phyloP scores from a whole-genome alignment of 2,888 invertebrate species.

The Polyommatus icarus region DNA sequence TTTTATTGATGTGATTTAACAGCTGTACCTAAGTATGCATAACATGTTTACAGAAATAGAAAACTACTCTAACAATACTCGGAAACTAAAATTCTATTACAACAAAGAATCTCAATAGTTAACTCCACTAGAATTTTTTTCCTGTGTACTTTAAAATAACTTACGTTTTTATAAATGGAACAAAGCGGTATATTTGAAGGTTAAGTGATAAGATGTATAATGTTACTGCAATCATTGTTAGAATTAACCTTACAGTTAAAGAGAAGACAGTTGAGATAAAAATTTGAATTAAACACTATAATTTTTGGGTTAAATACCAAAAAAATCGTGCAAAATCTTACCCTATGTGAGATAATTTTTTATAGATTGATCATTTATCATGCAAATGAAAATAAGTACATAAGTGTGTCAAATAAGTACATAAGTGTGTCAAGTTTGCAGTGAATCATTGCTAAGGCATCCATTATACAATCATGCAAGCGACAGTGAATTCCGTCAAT shows the following conservation, averaged over 20 bases:
- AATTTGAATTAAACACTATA: too few relatives aligned
- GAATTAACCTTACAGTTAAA: neutral
- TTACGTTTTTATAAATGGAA: neutral
- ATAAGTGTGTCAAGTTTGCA: too few relatives aligned
- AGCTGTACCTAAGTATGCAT: neutral
- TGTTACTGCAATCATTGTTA: neutral
- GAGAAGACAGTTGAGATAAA: too few relatives aligned
- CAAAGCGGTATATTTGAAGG: slow-evolving; percentile 12
- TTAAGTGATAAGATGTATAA: slow-evolving; percentile 3
- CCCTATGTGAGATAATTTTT: too few relatives aligned
- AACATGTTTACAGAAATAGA: neutral
- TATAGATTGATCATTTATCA: too few relatives aligned
- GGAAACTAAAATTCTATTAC: neutral
- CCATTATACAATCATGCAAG: too few relatives aligned
- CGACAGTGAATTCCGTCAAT: too few relatives aligned
- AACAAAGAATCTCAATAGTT: neutral
- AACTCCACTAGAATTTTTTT: neutral
- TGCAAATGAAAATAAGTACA: too few relatives aligned
- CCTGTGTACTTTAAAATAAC: neutral
- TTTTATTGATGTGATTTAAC: neutral
- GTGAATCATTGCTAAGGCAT: too few relatives aligned
- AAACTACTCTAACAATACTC: neutral
- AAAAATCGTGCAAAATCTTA: neutral
- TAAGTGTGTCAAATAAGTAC: too few relatives aligned
- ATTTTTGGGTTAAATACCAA: neutral